Percentiles rank a stretch among this genome's conserved stretches.
Evolutionary conservation across 2,113 vertebrate species (phyloP).

Genomic region (Festucalex cinctus): DNA sequence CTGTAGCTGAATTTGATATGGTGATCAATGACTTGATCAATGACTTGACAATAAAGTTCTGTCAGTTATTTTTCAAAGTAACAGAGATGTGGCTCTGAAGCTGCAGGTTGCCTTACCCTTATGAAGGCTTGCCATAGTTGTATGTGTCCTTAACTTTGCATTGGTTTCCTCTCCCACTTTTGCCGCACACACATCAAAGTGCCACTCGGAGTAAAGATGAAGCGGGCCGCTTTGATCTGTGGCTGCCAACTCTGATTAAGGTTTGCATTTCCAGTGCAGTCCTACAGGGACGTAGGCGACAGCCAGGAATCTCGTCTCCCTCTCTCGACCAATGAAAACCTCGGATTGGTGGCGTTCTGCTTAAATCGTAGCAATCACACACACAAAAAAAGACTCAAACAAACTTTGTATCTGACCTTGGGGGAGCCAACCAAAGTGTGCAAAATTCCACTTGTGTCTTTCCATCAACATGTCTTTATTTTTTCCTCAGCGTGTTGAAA

Average conservation of each 20-base stretch:
- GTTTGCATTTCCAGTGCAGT: slow-evolving; percentile 82
- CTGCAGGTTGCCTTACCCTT: too few species aligned
- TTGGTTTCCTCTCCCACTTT: slow-evolving; percentile 7
- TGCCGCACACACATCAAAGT: slow-evolving; percentile 78
- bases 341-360: slow-evolving; percentile 50
- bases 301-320: slow-evolving; percentile 69
- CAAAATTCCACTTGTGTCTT: slow-evolving; percentile 13
- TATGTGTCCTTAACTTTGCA: slow-evolving; percentile 44
- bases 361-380: slow-evolving; percentile 46
- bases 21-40: too few species aligned
- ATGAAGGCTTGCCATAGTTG: too few species aligned
- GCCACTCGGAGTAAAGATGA: slow-evolving; percentile 73
- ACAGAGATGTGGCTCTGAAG: too few species aligned
- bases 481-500: slow-evolving; percentile 27
- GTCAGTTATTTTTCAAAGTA: too few species aligned
- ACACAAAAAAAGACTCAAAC: slow-evolving; percentile 30
- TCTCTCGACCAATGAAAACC: slow-evolving; percentile 57
- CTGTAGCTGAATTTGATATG: too few species aligned
- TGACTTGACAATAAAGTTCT: too few species aligned
- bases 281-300: slow-evolving; percentile 75
- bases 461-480: slow-evolving; percentile 22
- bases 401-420: slow-evolving; percentile 21
- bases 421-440: slow-evolving; percentile 18
- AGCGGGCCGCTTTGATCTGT: slow-evolving; percentile 84
- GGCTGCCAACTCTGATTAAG: slow-evolving; percentile 77